Evolutionary conservation across 1,140 invertebrate species (phyloP), one percentile per base, ranked within the genome.

Genomic region (Idris sp.): DNA sequence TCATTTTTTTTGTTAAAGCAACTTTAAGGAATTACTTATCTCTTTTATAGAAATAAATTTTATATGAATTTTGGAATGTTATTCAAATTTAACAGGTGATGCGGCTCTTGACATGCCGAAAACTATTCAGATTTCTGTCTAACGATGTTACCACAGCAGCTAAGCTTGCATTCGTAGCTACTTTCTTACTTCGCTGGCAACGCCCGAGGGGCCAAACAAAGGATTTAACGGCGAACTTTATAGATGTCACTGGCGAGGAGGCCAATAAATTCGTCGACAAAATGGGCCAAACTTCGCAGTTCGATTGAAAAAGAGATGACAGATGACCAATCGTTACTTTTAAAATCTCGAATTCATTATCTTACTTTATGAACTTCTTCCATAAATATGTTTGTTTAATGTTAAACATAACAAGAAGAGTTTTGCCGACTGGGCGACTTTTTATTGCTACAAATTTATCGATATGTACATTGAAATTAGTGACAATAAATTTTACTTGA

Each of bases 211-310:
- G n/a, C n/a, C n/a, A n/a, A 61, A 74, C 71, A 74, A 62, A 67
- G 56, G 54, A 65, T 67, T 67, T 48, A 59, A 67, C 61, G 49
- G 44, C 54, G 22, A 74, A 74, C 41, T 74, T 74, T 74, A 74
- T 74, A 48, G 72, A 56, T 56, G 72, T 58, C 35, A 65, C 56
- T 54, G 44, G 40, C 56, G 49, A 68, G 49, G 18, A 68, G 43
- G 56, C 62, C 62, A 67, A 74, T 68, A 51, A 74, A 68, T 28
- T 62, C 58, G 19, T 62, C 62, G 56, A 68, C 62, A 58, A 74
- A 68, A 67, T 26, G 40, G 35, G 56, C 36, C 41, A 41, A 40
- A 68, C 58, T 46, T 62, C 51, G n/a, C n/a, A n/a, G 28, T 31
- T 7, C 48, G 31, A 74, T 49, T 74, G 62, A 68, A 74, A 68